Evolutionary conservation across 2,113 vertebrate species (phyloP), one percentile per base, ranked within the genome.

Genomic region (Nothobranchius kuhntae): DNA sequence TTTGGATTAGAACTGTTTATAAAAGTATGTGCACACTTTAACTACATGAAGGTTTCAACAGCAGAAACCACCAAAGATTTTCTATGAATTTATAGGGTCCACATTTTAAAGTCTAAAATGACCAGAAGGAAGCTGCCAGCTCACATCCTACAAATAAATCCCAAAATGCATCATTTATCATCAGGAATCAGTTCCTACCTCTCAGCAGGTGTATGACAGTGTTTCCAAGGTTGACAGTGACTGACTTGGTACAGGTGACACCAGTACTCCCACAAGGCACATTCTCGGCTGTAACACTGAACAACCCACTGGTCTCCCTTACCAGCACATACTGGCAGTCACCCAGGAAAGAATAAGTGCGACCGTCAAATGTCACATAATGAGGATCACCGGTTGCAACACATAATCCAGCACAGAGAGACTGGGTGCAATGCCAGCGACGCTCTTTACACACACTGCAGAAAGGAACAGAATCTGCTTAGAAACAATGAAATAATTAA

Each of bases 261-360:
- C 95, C 93, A 0, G 89, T 90, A 69, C 94, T 91, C 6, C 96
- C 95, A 0, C 97, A 98, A 0, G 96, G 96, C 38, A 98, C 93
- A 0, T 96, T 97, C 89, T 97, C 94, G 0, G 93, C 93, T 0
- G 91, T 95, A 68, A 97, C 78, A 0, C 89, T 86, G 86, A 98
- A 98, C 57, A 87, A 86, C 0, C 96, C 94, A 0, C 54, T 3
- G 4, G 26, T 76, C 78, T 97, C 96, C 0, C 91, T 91, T 0
- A 83, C 93, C 84, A 98, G 87, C 68, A 98, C 80, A 10, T 98
- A 98, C 80, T 97, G 94, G 48, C 96, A 99, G 91, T 95, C 95
- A 0, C 96, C 95, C 1, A 92, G 89, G 87, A 97, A 98, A 63
- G 95, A 95, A 91, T 93, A 94, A 44, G 82, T 78, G 58, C 94